Evolutionary conservation across 2,113 vertebrate genomes (phyloP).

Genomic region (Hydrochoerus hydrochaeris): DNA sequence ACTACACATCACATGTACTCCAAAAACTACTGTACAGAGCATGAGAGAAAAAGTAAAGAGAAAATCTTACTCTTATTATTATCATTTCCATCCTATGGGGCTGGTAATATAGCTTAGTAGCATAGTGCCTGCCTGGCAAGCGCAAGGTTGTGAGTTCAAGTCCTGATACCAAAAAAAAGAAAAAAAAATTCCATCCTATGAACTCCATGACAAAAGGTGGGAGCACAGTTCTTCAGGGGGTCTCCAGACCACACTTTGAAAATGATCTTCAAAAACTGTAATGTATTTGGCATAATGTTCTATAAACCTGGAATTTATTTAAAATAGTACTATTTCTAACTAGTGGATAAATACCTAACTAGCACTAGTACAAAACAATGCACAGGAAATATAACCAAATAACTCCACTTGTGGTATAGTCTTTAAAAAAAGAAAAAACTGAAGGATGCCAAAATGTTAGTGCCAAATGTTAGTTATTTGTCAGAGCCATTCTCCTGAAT

Average conservation of each 20-base stretch:
- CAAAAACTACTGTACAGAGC: not conserved
- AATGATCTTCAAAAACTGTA: conserved; percentile 24
- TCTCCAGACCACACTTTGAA: not conserved
- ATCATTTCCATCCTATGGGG: not conserved
- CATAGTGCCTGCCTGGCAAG: too few relatives aligned
- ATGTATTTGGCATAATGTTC: not conserved
- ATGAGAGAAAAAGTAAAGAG: not conserved
- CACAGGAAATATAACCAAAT: not conserved
- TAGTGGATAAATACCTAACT: not conserved
- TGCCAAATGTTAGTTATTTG: conserved; percentile 28
- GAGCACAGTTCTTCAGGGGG: not conserved
- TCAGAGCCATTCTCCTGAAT: not conserved
- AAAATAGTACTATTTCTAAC: conserved; percentile 39
- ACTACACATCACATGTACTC: not conserved
- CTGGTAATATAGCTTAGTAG: too few relatives aligned
- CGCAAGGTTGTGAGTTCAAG: too few relatives aligned
- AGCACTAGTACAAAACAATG: not conserved
- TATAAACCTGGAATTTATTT: not conserved
- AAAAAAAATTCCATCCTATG: not conserved
- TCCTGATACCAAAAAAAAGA: too few relatives aligned
- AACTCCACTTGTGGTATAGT: not conserved
- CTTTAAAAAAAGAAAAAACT: not conserved
- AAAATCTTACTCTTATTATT: not conserved
- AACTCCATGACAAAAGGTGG: not conserved
- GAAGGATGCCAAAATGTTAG: not conserved